These are phyloP conservation scores for Phataginus tricuspis DNA, from an alignment of 2,797 vertebrate species.

Conservation along the genomic window DNA sequence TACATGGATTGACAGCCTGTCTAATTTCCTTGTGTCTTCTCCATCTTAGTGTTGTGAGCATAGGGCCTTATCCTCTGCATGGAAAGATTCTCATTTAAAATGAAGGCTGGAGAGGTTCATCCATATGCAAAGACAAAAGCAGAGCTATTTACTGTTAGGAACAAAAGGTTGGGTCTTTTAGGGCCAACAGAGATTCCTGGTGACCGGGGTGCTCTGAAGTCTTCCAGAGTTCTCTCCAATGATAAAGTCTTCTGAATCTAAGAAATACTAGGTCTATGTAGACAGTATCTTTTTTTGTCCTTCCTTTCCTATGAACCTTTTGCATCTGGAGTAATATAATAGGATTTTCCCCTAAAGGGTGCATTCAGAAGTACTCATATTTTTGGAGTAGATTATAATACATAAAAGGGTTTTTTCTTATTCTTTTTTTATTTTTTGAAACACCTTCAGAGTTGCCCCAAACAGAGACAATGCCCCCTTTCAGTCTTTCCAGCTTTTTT, in stretches of 20 bases:
- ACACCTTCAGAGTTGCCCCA: neutral
- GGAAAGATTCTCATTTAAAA: constrained; percentile 71
- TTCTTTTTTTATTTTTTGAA: constrained; percentile 13
- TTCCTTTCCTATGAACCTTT: neutral
- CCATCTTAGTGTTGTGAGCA: neutral
- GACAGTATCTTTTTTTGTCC: neutral
- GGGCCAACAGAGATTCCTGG: neutral
- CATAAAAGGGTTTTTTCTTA: neutral
- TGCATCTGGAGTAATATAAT: neutral
- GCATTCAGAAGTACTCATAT: neutral
- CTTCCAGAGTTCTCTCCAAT: neutral
- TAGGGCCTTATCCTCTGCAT: constrained; percentile 12
- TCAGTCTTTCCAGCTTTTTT: neutral
- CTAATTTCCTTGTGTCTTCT: constrained; percentile 78
- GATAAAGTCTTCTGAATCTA: neutral
- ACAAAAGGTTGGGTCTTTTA: too few relatives aligned
- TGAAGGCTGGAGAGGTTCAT: constrained; percentile 73
- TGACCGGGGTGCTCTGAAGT: neutral
- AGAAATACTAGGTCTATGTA: neutral
- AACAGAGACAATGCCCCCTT: neutral
- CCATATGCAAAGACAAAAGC: constrained; percentile 62
- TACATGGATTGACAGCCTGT: constrained; percentile 81
- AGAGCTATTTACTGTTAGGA: constrained; percentile 18
- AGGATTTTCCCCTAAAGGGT: neutral
- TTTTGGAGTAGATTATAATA: neutral